These are phyloP conservation scores for Rhagologus leucostigma DNA, from an alignment of 2,113 vertebrate genomes.

Conservation along the genomic window DNA sequence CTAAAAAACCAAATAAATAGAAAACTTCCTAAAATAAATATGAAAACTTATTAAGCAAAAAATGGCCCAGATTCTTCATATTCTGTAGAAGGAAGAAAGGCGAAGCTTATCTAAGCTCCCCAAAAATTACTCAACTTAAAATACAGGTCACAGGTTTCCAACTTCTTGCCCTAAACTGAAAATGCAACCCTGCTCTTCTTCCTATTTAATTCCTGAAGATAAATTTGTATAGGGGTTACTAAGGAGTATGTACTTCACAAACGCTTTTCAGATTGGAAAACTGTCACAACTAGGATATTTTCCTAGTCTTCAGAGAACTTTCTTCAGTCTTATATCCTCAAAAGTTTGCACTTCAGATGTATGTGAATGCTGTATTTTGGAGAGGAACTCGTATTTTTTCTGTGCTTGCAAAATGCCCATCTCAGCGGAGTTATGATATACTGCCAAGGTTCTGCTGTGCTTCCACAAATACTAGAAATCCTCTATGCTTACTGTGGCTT, in stretches of 20 bases:
- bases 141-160: neutral
- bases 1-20: neutral
- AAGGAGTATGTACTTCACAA: neutral
- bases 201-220: neutral
- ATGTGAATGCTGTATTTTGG: neutral
- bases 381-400: neutral
- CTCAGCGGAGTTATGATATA: neutral
- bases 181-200: neutral
- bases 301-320: neutral
- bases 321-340: neutral
- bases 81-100: neutral
- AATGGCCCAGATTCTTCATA: neutral
- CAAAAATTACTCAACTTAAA: neutral
- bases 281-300: neutral
- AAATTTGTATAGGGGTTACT: neutral
- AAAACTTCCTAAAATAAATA: neutral
- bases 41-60: neutral
- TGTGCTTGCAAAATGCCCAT: neutral
- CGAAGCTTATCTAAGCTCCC: neutral
- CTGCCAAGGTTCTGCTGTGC: neutral
- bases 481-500: neutral
- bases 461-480: neutral
- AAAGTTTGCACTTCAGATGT: neutral
- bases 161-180: neutral
- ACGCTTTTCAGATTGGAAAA: neutral